Percentiles rank a stretch among this genome's conserved stretches.
These are phyloP conservation scores for Spodoptera picta DNA, from an alignment of 2,888 invertebrate genomes.

Conservation along the genomic window DNA sequence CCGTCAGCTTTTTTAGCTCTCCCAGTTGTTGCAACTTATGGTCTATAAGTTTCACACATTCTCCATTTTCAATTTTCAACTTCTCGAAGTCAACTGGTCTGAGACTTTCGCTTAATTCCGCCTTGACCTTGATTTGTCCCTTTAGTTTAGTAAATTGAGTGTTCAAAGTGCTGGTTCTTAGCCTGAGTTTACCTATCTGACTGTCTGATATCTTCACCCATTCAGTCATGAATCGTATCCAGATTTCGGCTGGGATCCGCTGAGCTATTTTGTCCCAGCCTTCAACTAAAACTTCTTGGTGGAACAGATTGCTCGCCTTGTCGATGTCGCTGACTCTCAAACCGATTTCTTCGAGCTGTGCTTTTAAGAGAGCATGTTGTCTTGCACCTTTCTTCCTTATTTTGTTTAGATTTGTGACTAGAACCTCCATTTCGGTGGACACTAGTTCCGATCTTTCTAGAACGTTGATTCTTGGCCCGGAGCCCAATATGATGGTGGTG, in stretches of 20 bases:
- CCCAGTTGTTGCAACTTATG: constrained; percentile 85
- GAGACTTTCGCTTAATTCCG: constrained; percentile 88
- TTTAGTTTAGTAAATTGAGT: constrained; percentile 86
- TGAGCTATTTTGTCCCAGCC: constrained; percentile 89
- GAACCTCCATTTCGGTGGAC: constrained; percentile 82
- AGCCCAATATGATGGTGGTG: constrained; percentile 72
- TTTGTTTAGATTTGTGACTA: constrained; percentile 70
- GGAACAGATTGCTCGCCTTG: constrained; percentile 83
- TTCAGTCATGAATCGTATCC: constrained; percentile 89
- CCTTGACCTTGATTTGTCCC: constrained; percentile 86
- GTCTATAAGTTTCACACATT: constrained; percentile 85
- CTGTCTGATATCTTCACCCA: constrained; percentile 88
- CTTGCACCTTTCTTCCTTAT: constrained; percentile 71
- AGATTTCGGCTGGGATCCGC: constrained; percentile 90
- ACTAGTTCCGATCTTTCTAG: constrained; percentile 86
- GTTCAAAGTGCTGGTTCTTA: constrained; percentile 88
- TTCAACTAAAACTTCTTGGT: constrained; percentile 84
- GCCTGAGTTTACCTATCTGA: constrained; percentile 88
- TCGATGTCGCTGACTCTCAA: constrained; percentile 84
- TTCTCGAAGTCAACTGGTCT: constrained; percentile 90
- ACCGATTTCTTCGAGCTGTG: constrained; percentile 88
- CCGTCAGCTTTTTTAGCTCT: constrained; percentile 89
- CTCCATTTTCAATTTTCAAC: constrained; percentile 89
- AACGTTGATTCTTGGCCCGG: constrained; percentile 83
- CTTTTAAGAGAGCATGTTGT: constrained; percentile 79